Evolutionary conservation across 2,888 invertebrate genomes (phyloP).

Genomic region (Cerastoderma edule): DNA sequence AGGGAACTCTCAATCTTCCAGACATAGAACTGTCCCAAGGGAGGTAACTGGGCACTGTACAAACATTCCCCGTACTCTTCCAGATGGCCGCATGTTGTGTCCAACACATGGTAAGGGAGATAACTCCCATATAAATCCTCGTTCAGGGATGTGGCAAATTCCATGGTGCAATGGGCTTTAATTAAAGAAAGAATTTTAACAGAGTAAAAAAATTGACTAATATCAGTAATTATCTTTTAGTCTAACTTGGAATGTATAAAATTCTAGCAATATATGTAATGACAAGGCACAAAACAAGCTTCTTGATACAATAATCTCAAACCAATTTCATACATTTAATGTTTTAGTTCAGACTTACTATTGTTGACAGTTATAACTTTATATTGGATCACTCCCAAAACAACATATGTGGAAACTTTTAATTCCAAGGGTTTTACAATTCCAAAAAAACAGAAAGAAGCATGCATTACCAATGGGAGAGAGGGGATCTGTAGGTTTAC

Average conservation of each 20-base stretch:
- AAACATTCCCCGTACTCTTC: conserved; percentile 33
- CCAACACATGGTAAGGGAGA: conserved; percentile 19
- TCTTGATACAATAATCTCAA: too few relatives aligned
- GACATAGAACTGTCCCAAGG: conserved; percentile 30
- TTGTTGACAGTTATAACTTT: too few relatives aligned
- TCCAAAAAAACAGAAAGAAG: too few relatives aligned
- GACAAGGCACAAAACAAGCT: too few relatives aligned
- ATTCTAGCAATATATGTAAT: too few relatives aligned
- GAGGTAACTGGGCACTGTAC: conserved; percentile 26
- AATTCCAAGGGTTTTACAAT: too few relatives aligned
- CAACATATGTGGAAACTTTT: too few relatives aligned
- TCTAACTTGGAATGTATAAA: too few relatives aligned
- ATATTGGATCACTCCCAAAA: too few relatives aligned
- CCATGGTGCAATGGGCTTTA: conserved; percentile 38
- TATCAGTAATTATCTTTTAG: too few relatives aligned
- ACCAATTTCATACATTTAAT: too few relatives aligned
- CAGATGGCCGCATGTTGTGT: conserved; percentile 29
- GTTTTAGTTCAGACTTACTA: too few relatives aligned
- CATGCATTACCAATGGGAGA: conserved; percentile 46
- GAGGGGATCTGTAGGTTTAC: conserved; percentile 20
- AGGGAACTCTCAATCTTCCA: conserved; percentile 27
- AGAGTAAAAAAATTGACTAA: background rate
- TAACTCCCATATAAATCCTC: conserved; percentile 18
- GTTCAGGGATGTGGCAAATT: conserved; percentile 26
- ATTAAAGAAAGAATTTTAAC: background rate